phyloP scores from a whole-genome alignment of 92 coral and sea anemone species.

The Nematostella vectensis region DNA sequence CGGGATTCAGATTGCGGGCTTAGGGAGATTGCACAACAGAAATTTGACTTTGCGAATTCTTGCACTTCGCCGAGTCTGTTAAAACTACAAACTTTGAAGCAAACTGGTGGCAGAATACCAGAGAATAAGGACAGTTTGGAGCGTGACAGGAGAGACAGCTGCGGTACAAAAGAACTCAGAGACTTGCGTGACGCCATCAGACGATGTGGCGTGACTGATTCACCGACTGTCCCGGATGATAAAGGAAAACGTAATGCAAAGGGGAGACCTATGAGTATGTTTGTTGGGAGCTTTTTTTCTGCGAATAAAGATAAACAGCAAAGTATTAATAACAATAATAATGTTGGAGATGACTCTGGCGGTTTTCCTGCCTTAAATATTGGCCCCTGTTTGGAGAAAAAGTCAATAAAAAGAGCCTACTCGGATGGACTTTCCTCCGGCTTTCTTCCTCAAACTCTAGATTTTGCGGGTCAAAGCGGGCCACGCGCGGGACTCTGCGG shows the following conservation, averaged over 20 bases:
- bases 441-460: not conserved
- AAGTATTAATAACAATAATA: not conserved
- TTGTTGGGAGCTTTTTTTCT: not conserved
- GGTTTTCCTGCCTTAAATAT: not conserved
- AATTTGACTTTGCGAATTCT: slow-evolving; percentile 27
- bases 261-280: not conserved
- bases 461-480: too few relatives aligned
- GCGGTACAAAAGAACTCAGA: not conserved
- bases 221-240: not conserved
- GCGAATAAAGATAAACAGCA: not conserved
- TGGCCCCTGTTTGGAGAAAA: not conserved
- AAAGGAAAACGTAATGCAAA: not conserved
- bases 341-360: not conserved
- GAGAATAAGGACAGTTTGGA: not conserved
- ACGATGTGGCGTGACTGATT: not conserved
- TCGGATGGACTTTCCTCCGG: not conserved
- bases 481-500: slow-evolving; percentile 1
- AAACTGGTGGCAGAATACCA: not conserved
- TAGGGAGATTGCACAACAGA: slow-evolving; percentile 22
- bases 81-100: slow-evolving; percentile 3
- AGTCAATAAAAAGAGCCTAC: not conserved
- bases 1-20: slow-evolving; percentile 17
- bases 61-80: slow-evolving; percentile 21
- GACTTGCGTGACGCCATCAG: not conserved
- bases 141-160: not conserved